Evolutionary conservation across 2,888 invertebrate species (phyloP), one percentile per base, ranked within the genome.

Genomic region (Conchocele bisecta): DNA sequence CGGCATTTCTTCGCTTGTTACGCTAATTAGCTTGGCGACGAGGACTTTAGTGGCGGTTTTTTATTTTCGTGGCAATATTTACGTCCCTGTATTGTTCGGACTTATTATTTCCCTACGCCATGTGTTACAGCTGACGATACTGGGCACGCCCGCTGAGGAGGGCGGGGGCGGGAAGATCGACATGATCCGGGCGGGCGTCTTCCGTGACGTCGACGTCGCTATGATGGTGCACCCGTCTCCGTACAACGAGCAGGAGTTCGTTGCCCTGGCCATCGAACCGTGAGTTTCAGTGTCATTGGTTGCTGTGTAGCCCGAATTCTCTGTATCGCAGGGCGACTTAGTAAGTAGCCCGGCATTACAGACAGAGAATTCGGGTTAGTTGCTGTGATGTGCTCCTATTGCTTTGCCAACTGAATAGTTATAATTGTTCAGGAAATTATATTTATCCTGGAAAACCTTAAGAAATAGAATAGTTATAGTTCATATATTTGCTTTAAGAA

Each of bases 101-200:
- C 15, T 35, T 35, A 15, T 35, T 35, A 15, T 35, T 35, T 15
- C 17, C 29, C 4, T 4, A 11, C 31, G 3, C 33, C n/a, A 17
- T 13, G n/a, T 42, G 20, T 39, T 56, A 13, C 17, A 88, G 88
- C 22, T 88, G 26, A 77, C 80, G 3, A 81, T 88, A n/a, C 69
- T 88, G 5, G 88, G 88, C 0, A 85, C 85, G 1, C 88, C 88
- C 5, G 88, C 85, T 17, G 88, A 88, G 42, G 88, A 88, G 65
- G 82, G 81, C 3, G 80, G 79, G 3, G 86, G 86, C 24, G 88
- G 88, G 0, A 88, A 88, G 60, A 60, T 84, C 1, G 65, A 79
- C 22, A 59, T 87, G 60, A 79, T 88, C 20, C 56, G 83, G 15
- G 76, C 75, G 7, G 86, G 85, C 1, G 82, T 68, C 7, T 86